Percentiles rank a stretch among this genome's conserved stretches.
These are phyloP conservation scores for Sylvicola fuscatus DNA, from an alignment of 2,888 invertebrate genomes.

Conservation along the genomic window DNA sequence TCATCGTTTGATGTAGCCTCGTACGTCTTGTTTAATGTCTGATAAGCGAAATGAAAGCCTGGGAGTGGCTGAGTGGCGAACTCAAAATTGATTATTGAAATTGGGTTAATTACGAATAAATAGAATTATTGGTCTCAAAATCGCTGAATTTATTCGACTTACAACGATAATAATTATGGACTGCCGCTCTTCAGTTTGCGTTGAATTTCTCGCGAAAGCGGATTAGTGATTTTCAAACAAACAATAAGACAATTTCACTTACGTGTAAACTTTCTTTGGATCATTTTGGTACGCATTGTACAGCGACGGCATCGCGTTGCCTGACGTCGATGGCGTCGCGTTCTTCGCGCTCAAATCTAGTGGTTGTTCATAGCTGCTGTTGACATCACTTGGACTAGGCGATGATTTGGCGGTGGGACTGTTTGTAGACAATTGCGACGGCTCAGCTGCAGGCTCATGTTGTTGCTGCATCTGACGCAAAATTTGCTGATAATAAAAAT, in stretches of 20 bases:
- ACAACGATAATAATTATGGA: too few relatives aligned
- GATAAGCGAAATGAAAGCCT: too few relatives aligned
- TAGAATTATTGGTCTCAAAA: background rate
- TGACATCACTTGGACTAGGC: constrained; percentile 27
- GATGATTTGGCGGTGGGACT: constrained; percentile 26
- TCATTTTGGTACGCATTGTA: constrained; percentile 13
- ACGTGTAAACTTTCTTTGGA: constrained; percentile 46
- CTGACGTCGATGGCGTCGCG: constrained; percentile 27
- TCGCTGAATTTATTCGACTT: background rate
- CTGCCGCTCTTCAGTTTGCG: too few relatives aligned
- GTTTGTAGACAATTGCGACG: constrained; percentile 17
- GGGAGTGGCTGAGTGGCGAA: too few relatives aligned
- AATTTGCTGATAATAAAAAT: too few relatives aligned
- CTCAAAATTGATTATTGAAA: too few relatives aligned
- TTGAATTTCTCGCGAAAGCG: too few relatives aligned
- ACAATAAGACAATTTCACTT: constrained; percentile 30
- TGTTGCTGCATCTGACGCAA: constrained; percentile 12
- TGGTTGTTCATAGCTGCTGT: constrained; percentile 44
- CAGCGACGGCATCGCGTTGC: too few relatives aligned
- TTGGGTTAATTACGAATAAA: background rate
- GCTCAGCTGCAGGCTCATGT: constrained; percentile 12
- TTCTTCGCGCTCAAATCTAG: constrained; percentile 71
- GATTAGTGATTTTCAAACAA: too few relatives aligned
- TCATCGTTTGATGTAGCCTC: too few relatives aligned
- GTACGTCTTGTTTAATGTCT: too few relatives aligned